phyloP scores from a whole-genome alignment of 2,797 vertebrate species.

The Alcedo atthis region DNA sequence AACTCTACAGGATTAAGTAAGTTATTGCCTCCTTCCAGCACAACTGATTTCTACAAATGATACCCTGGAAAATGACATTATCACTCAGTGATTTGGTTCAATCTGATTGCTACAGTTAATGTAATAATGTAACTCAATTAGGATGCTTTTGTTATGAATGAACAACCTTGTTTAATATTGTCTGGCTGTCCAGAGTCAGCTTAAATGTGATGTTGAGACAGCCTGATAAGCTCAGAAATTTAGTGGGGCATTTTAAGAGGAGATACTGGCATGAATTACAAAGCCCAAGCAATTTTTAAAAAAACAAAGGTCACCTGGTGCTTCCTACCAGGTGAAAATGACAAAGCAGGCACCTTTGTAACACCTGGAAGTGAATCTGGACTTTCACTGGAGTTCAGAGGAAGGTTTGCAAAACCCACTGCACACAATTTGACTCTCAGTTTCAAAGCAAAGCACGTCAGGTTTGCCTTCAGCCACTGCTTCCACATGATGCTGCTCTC shows the following conservation, averaged over 20 bases:
- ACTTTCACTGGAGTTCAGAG: background rate
- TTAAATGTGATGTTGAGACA: background rate
- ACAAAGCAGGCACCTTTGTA: background rate
- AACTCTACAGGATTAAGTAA: slow-evolving; percentile 63
- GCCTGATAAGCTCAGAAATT: slow-evolving; percentile 8
- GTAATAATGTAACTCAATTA: slow-evolving; percentile 71
- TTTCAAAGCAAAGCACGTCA: background rate
- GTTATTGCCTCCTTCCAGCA: slow-evolving; percentile 50
- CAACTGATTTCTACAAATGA: slow-evolving; percentile 67
- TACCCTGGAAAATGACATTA: slow-evolving; percentile 66
- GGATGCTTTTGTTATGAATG: slow-evolving; percentile 68
- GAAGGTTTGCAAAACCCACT: background rate
- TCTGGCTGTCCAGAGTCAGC: slow-evolving; percentile 50
- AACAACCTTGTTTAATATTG: slow-evolving; percentile 61
- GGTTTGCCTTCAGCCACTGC: background rate
- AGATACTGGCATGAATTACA: background rate
- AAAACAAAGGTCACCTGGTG: background rate
- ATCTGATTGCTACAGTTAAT: slow-evolving; percentile 73
- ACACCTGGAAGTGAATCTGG: background rate
- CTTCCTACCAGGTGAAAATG: background rate
- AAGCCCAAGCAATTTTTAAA: background rate
- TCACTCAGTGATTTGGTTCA: slow-evolving; percentile 64
- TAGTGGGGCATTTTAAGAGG: background rate
- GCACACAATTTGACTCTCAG: background rate
- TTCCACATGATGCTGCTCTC: background rate